Evolutionary conservation across 2,113 vertebrate species (phyloP), one percentile per base, ranked within the genome.

Genomic region (Engystomops pustulosus): DNA sequence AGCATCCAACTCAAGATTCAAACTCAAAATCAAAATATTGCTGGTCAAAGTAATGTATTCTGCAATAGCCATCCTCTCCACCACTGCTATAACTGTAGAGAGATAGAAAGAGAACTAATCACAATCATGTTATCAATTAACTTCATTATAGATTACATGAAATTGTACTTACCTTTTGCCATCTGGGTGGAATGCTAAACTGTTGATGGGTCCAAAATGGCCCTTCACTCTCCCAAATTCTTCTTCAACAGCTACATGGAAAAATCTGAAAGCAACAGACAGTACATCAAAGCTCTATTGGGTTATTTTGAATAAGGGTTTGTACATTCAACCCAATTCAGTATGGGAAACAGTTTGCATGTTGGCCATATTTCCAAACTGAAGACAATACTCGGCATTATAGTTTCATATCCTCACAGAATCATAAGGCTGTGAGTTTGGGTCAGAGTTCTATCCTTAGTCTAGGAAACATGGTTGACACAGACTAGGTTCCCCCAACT

Each of bases 1-100:
- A 8, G 5, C 12, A 23, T 11, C 15, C 27, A 18, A 34, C 38
- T 93, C 87, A 99, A 6, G 90, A 96, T 90, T 99, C 98, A 84
- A 99, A 95, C 80, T 99, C 98, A 87, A 99, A 99, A 86, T 99
- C 98, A 15, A 99, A 99, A 92, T 99, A 99, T 38, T 96, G 97
- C 8, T 96, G 93, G 70, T 99, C 98, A 2, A 99, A 99, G 91
- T 97, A 96, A 71, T 99, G 98, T 92, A 99, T 98, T 87, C 98
- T 95, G 3, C 95, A 93, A 4, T 99, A 99, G 72, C 98, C 98
- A 1, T 99, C 98, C 80, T 99, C 98, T 2, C 97, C 98, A 1
- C 98, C 98, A 0, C 98, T 99, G 94, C 96, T 97, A 90, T 99
- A 99, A 80, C 98, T 99, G 93, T 18, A 86, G 79, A 80, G 14